These are phyloP conservation scores for Syngnathus rostellatus DNA, from an alignment of 2,797 vertebrate genomes.

Conservation along the genomic window DNA sequence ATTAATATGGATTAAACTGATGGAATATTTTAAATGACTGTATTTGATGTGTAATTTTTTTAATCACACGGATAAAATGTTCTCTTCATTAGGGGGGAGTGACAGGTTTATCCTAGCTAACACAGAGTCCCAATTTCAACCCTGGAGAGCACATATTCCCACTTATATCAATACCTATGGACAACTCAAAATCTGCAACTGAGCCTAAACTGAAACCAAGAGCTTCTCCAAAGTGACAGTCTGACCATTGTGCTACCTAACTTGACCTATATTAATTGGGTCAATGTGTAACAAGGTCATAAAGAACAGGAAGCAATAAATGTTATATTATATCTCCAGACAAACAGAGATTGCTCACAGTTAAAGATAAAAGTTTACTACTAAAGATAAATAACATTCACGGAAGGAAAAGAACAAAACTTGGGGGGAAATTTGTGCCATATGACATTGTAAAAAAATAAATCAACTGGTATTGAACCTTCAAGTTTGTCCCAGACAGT, in stretches of 20 bases:
- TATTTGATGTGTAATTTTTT: too few relatives aligned
- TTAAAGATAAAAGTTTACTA: neutral
- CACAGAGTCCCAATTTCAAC: neutral
- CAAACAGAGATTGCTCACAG: neutral
- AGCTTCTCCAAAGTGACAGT: neutral
- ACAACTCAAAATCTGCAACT: neutral
- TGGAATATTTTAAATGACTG: neutral
- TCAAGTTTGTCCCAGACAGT: conserved; percentile 16
- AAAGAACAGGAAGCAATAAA: conserved; percentile 1
- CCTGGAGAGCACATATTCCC: neutral
- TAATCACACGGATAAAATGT: too few relatives aligned
- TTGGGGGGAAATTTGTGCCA: neutral
- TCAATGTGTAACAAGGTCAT: neutral
- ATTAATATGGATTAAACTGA: neutral
- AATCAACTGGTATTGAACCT: conserved; percentile 13
- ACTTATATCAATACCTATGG: neutral
- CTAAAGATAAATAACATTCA: neutral
- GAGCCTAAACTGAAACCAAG: neutral
- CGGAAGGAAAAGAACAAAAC: neutral
- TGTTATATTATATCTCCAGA: neutral
- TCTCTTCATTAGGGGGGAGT: too few relatives aligned
- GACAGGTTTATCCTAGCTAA: neutral
- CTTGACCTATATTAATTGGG: neutral
- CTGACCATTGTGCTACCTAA: neutral
- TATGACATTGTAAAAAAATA: neutral